Base-by-base conservation (phyloP, 2,888 invertebrate genomes). In the Gymnoscelis rufifasciata region DNA sequence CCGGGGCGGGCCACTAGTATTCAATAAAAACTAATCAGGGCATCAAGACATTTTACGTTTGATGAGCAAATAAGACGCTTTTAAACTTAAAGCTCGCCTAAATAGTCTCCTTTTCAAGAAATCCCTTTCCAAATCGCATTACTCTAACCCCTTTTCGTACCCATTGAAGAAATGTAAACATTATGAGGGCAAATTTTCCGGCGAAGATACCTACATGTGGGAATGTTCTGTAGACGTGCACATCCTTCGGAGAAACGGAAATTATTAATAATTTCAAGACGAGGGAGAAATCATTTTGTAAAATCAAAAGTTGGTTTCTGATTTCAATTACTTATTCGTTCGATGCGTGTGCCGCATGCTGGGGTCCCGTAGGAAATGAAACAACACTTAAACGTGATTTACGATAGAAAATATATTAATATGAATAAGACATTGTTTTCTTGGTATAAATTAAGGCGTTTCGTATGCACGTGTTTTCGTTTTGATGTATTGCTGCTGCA, bases 271-370 rank as follows among this genome's bases (percentile, higher is more conserved):
- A 86, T 84, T 83, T 81, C 78, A 74, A 68, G 65, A 75, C 67
- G 66, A 73, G 64, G 82, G 78, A 71, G 79, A 73, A 78, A 74
- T 75, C 73, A 78, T 82, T 78, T 66, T 70, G 71, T 76, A 77
- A 84, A 88, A 87, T 86, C 83, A 80, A 83, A 87, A 88, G 83
- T 87, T 86, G 77, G 74, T 82, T 83, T 81, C 77, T 77, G 78
- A 84, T 84, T 87, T 87, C 87, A 88, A 88, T 88, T 88, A 87
- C 81, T 84, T 83, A 81, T 80, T 84, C 83, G 83, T 77, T 73
- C 79, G 78, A 84, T 78, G 84, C 84, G 81, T 84, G 83, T 79
- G 78, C 80, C 75, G 78, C 74, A 74, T 74, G 70, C 72, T 71
- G 68, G 77, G 72, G 70, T 68, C 63, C 72, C 60, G 58, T 67